phyloP scores from a whole-genome alignment of 2,797 vertebrate genomes.

The Cheirogaleus major region DNA sequence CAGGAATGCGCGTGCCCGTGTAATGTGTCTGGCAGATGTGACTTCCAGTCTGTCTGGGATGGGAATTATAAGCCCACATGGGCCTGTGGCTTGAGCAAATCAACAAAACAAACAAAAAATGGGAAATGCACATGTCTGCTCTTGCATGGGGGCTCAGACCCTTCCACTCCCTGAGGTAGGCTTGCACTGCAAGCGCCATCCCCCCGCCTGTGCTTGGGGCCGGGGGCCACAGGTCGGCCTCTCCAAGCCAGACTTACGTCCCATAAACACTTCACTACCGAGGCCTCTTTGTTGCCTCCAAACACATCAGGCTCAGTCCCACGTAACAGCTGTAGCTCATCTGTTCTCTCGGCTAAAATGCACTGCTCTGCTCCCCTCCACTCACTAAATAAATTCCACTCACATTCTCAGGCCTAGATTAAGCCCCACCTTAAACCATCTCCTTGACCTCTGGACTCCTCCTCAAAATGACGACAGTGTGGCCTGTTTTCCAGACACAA shows the following conservation, averaged over 20 bases:
- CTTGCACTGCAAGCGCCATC: neutral
- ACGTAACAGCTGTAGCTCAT: neutral
- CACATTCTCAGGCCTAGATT: neutral
- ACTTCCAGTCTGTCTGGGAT: constrained; percentile 60
- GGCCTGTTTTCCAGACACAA: constrained; percentile 1
- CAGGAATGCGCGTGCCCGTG: fast-evolving
- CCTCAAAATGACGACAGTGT: neutral
- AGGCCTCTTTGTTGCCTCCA: neutral
- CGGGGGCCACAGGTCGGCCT: neutral
- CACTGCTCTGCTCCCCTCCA: neutral
- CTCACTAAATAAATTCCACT: neutral
- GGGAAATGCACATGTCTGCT: neutral
- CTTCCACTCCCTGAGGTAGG: neutral
- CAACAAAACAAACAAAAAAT: constrained; percentile 9
- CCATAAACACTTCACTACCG: neutral
- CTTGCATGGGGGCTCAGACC: neutral
- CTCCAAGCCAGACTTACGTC: neutral
- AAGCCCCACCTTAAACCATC: neutral
- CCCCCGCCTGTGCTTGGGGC: neutral
- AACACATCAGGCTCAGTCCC: neutral
- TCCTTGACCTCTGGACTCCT: neutral
- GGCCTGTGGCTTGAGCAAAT: neutral
- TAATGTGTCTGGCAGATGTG: constrained; percentile 50
- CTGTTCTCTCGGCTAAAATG: neutral
- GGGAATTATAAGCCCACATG: constrained; percentile 38